phyloP scores from a whole-genome alignment of 2,888 invertebrate genomes.

The Schizaphis graminum region DNA sequence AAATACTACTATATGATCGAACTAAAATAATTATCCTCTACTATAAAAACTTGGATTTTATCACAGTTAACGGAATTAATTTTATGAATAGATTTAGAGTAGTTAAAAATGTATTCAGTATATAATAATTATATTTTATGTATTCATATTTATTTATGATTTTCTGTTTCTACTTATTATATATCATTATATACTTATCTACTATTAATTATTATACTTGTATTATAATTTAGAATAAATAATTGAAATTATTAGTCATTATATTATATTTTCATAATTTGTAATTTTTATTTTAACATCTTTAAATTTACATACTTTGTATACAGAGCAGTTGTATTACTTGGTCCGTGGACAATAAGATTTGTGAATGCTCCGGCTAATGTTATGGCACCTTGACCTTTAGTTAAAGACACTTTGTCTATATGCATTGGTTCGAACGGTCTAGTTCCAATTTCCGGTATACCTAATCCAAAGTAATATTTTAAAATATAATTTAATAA shows the following conservation, averaged over 20 bases:
- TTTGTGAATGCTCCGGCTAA: constrained; percentile 75
- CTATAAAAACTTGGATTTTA: not conserved
- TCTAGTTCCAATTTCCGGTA: constrained; percentile 75
- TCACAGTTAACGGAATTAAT: not conserved
- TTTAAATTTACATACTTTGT: constrained; percentile 70
- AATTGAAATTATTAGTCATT: not conserved
- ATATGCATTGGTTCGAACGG: constrained; percentile 75
- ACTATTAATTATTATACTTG: not conserved
- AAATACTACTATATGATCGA: not conserved
- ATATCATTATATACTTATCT: not conserved
- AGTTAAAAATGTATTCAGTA: not conserved
- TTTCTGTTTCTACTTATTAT: too few relatives aligned
- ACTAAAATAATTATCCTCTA: not conserved
- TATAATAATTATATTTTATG: not conserved
- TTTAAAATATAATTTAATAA: constrained; percentile 44
- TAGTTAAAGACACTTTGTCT: constrained; percentile 74
- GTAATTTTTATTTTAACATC: not conserved
- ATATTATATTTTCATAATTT: constrained; percentile 11
- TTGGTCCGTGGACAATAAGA: constrained; percentile 74
- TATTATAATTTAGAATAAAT: not conserved
- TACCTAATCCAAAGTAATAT: constrained; percentile 70
- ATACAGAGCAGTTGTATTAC: constrained; percentile 74
- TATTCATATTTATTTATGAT: not conserved
- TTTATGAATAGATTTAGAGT: not conserved
- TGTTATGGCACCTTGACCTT: constrained; percentile 74